phyloP scores from a whole-genome alignment of 2,888 invertebrate genomes.

The Branchipolynoe longqiensis region DNA sequence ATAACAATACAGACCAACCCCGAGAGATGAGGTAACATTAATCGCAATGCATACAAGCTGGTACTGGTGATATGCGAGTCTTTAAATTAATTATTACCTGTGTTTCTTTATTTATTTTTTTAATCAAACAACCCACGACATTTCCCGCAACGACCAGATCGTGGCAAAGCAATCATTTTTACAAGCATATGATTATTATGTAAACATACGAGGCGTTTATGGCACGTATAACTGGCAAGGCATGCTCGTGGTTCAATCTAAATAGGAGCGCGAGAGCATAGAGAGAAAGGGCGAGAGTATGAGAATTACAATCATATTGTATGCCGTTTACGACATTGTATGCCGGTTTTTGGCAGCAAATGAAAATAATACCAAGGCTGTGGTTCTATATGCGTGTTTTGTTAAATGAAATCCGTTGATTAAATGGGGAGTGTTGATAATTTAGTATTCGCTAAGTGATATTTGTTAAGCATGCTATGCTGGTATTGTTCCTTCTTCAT shows the following conservation, averaged over 20 bases:
- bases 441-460: background rate
- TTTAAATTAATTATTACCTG: too few relatives aligned
- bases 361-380: slow-evolving; percentile 47
- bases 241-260: background rate
- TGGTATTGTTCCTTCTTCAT: too few relatives aligned
- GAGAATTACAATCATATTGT: slow-evolving; percentile 28
- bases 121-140: background rate
- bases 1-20: background rate
- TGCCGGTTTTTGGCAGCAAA: slow-evolving; percentile 47
- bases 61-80: too few relatives aligned
- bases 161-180: slow-evolving; percentile 30
- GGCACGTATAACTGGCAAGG: slow-evolving; percentile 1
- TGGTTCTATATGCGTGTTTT: slow-evolving; percentile 46
- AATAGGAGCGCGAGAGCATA: background rate
- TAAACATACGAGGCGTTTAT: slow-evolving; percentile 15
- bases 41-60: background rate
- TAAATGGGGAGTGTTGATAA: slow-evolving; percentile 40
- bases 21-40: background rate
- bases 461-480: slow-evolving; percentile 15
- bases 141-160: slow-evolving; percentile 22
- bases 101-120: too few relatives aligned
- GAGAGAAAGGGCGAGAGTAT: slow-evolving; percentile 4
- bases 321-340: slow-evolving; percentile 42
- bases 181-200: slow-evolving; percentile 23
- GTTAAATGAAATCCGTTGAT: slow-evolving; percentile 37